Conservation (phyloP, 2,797 vertebrate species). For the Darevskia nairensis region DNA sequence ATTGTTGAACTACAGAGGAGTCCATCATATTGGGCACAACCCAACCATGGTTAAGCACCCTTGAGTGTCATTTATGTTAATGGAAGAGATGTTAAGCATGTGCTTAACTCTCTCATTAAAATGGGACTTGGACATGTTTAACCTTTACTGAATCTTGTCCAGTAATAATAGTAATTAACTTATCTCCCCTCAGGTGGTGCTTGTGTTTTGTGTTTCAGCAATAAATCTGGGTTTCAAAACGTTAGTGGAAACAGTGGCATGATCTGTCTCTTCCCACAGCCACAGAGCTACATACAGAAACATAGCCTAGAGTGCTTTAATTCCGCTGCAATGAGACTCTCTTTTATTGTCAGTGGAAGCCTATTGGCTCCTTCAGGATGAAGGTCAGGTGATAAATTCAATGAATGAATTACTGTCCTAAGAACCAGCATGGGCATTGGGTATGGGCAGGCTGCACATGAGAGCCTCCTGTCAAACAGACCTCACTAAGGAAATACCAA, state of each 20-base stretch:
- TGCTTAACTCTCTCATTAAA: background rate
- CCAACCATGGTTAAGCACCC: background rate
- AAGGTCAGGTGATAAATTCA: too few relatives aligned
- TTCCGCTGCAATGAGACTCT: too few relatives aligned
- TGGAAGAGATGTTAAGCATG: background rate
- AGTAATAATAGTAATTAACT: background rate
- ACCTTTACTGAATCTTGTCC: background rate
- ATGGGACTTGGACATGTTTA: background rate
- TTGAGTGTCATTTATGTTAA: background rate
- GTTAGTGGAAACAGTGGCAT: background rate
- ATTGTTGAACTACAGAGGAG: constrained; percentile 7
- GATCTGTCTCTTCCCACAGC: background rate
- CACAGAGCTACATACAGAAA: background rate
- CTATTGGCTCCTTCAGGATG: too few relatives aligned
- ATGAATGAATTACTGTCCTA: too few relatives aligned
- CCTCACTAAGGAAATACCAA: too few relatives aligned
- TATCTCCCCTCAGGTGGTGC: too few relatives aligned
- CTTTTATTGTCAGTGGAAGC: too few relatives aligned
- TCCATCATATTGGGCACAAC: background rate
- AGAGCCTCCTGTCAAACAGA: too few relatives aligned
- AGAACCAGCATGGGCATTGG: too few relatives aligned
- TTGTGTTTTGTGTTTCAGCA: background rate
- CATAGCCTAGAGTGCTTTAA: too few relatives aligned
- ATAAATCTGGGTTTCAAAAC: background rate
- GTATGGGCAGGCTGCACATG: too few relatives aligned